Evolutionary conservation across 2,797 vertebrate species (phyloP).

Genomic region (Tenualosa ilisha): DNA sequence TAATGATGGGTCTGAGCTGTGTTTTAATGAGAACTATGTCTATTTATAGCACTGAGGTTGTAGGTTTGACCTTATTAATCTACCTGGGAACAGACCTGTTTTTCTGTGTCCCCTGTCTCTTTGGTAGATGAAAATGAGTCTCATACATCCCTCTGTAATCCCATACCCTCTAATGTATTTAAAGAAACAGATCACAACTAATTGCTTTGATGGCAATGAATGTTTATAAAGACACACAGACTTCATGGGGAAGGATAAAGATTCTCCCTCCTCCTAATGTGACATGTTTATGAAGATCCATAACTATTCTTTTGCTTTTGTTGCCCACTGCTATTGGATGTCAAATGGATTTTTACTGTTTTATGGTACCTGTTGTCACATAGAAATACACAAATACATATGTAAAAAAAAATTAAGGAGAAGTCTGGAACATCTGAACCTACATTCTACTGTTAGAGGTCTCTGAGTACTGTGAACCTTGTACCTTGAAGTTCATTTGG

Average conservation of each 20-base stretch:
- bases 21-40: conserved; percentile 4
- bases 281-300: neutral
- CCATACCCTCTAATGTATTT: neutral
- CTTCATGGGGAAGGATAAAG: neutral
- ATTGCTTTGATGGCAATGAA: too few species aligned
- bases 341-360: neutral
- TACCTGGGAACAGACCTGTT: neutral
- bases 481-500: too few species aligned
- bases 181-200: neutral
- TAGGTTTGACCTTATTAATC: neutral
- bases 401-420: too few species aligned
- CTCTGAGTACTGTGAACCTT: too few species aligned
- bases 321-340: neutral
- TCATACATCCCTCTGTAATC: neutral
- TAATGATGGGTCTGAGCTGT: neutral
- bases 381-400: neutral
- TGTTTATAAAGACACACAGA: neutral
- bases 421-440: too few species aligned
- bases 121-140: neutral
- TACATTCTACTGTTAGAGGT: too few species aligned
- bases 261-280: neutral
- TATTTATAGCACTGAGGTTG: neutral
- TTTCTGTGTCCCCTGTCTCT: neutral
- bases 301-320: neutral
- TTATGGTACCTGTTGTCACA: neutral